These are phyloP conservation scores for Bombus pyrosoma DNA, from an alignment of 1,140 invertebrate species.

Conservation along the genomic window DNA sequence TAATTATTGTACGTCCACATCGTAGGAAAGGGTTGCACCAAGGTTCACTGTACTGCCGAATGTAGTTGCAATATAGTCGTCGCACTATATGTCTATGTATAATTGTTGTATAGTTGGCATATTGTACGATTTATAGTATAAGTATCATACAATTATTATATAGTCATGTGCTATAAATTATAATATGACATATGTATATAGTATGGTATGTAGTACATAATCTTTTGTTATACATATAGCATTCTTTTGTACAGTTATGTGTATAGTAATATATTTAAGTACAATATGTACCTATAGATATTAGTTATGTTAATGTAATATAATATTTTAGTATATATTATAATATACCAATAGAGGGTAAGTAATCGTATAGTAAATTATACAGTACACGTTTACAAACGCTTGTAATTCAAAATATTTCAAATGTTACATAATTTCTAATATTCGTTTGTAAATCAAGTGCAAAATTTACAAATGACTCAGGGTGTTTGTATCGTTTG, in stretches of 20 bases:
- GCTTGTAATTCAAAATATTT: neutral
- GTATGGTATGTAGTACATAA: neutral
- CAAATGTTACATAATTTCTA: neutral
- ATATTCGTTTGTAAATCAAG: neutral
- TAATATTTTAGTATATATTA: neutral
- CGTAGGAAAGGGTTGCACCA: neutral
- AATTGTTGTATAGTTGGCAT: neutral
- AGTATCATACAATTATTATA: too few species aligned
- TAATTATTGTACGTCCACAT: neutral
- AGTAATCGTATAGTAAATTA: neutral
- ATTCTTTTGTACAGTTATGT: neutral
- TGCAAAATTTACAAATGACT: neutral
- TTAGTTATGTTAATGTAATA: neutral
- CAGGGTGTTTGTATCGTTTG: neutral
- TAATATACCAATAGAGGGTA: neutral
- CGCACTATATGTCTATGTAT: neutral
- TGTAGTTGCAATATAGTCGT: neutral
- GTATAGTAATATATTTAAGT: conserved; percentile 4
- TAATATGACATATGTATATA: neutral
- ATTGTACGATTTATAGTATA: too few species aligned
- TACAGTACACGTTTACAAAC: neutral
- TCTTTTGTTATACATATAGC: neutral
- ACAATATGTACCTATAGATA: neutral
- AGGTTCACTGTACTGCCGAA: neutral
- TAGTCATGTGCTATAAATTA: neutral